These are phyloP conservation scores for Drosophila santomea DNA, from an alignment of 1,140 invertebrate genomes.

Conservation along the genomic window DNA sequence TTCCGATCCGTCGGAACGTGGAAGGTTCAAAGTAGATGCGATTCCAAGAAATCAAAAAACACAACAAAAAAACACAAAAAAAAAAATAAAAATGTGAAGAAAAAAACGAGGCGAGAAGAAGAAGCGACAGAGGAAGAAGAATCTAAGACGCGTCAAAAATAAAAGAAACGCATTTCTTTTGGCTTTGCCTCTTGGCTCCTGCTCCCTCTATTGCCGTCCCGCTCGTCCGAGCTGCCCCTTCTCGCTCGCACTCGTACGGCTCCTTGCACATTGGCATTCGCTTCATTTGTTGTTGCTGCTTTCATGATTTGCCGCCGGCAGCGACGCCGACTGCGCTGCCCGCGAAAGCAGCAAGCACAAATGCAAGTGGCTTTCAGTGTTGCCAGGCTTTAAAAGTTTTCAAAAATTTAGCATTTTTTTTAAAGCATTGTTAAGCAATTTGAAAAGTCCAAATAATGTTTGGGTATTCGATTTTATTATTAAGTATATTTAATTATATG, in stretches of 20 bases:
- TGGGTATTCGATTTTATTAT: no score
- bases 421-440: no score
- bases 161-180: slow-evolving; percentile 73
- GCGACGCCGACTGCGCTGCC: slow-evolving; percentile 62
- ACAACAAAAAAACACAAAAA: slow-evolving; percentile 17
- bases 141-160: slow-evolving; percentile 82
- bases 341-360: slow-evolving; percentile 59
- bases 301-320: slow-evolving; percentile 78
- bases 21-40: slow-evolving; percentile 79
- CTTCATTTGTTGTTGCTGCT: slow-evolving; percentile 57
- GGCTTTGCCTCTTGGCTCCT: slow-evolving; percentile 48
- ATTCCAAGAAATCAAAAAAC: slow-evolving; percentile 79
- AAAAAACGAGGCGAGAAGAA: slow-evolving; percentile 6
- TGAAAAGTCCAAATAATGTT: no score
- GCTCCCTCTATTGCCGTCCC: slow-evolving; percentile 3
- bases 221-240: background rate
- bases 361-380: slow-evolving; percentile 34
- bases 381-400: slow-evolving; percentile 13
- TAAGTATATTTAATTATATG: no score
- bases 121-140: slow-evolving; percentile 50
- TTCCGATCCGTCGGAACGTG: slow-evolving; percentile 64
- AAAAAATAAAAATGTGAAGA: slow-evolving; percentile 11
- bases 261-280: slow-evolving; percentile 53
- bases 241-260: slow-evolving; percentile 4
- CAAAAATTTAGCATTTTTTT: background rate